A percentile compares a stretch with the other conserved stretches of the same genome.
Conservation (phyloP, 2,113 vertebrate species). For the Hyaena hyaena region DNA sequence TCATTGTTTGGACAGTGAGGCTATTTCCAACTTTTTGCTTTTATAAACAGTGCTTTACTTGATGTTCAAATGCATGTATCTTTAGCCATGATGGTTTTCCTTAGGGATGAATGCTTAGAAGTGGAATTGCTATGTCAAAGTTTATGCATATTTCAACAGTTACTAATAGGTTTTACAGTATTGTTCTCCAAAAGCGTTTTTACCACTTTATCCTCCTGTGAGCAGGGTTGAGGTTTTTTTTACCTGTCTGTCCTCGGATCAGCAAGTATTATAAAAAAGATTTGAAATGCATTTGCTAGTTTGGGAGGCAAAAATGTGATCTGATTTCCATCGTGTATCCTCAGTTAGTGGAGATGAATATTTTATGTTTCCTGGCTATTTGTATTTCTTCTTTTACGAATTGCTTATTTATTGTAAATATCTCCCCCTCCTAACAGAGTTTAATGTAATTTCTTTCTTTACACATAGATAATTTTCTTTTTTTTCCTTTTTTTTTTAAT, state of each 20-base stretch:
- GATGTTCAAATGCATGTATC: slow-evolving; percentile 24
- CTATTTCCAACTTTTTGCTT: slow-evolving; percentile 53
- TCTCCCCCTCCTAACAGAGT: not conserved
- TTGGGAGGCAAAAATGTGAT: not conserved
- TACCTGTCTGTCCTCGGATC: not conserved
- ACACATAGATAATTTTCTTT: not conserved
- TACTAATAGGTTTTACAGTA: not conserved
- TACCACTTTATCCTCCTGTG: not conserved
- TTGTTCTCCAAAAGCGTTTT: not conserved
- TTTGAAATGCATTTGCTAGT: not conserved
- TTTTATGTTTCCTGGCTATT: not conserved
- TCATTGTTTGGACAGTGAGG: slow-evolving; percentile 62
- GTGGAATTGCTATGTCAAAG: not conserved
- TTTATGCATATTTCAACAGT: slow-evolving; percentile 16
- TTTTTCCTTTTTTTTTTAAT: too few relatives aligned
- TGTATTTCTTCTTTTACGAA: not conserved
- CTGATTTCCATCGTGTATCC: not conserved
- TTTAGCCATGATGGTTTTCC: slow-evolving; percentile 43
- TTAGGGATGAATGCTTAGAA: slow-evolving; percentile 25
- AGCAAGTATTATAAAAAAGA: not conserved
- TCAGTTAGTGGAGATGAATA: not conserved
- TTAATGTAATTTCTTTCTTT: not conserved
- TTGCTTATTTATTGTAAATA: not conserved
- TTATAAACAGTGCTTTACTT: slow-evolving; percentile 50
- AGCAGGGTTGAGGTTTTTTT: not conserved